Conservation (phyloP, 2,797 vertebrate genomes). For the Mallotus villosus region DNA sequence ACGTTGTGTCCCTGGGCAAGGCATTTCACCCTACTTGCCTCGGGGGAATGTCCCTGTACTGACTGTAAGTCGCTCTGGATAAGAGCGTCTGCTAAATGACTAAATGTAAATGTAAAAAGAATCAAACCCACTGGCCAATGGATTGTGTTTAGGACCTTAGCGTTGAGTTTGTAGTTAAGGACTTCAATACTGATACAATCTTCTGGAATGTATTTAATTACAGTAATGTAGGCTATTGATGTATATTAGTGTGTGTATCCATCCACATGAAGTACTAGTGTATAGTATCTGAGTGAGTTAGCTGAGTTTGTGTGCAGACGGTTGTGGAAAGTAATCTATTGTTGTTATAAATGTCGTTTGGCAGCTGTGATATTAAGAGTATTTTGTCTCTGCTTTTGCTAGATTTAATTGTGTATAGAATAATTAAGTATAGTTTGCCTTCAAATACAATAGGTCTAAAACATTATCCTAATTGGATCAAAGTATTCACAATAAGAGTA, state of each 20-base stretch:
- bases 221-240: too few species aligned
- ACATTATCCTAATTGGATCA: slow-evolving; percentile 48
- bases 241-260: not conserved
- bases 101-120: too few species aligned
- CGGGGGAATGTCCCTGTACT: too few species aligned
- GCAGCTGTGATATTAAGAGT: slow-evolving; percentile 47
- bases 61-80: too few species aligned
- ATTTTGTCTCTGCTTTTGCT: slow-evolving; percentile 32
- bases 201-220: too few species aligned
- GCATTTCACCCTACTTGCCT: too few species aligned
- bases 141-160: slow-evolving; percentile 47
- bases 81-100: too few species aligned
- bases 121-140: slow-evolving; percentile 59
- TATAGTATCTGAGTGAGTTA: slow-evolving; percentile 5
- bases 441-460: slow-evolving; percentile 34
- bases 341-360: not conserved
- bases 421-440: slow-evolving; percentile 48
- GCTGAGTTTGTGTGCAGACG: not conserved
- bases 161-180: slow-evolving; percentile 43
- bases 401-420: slow-evolving; percentile 42
- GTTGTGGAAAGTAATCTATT: slow-evolving; percentile 4
- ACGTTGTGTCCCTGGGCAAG: too few species aligned
- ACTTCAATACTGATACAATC: not conserved
- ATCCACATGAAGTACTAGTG: not conserved
- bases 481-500: slow-evolving; percentile 20